Evolutionary conservation across 2,113 vertebrate genomes (phyloP).

Genomic region (Apteryx mantelli): DNA sequence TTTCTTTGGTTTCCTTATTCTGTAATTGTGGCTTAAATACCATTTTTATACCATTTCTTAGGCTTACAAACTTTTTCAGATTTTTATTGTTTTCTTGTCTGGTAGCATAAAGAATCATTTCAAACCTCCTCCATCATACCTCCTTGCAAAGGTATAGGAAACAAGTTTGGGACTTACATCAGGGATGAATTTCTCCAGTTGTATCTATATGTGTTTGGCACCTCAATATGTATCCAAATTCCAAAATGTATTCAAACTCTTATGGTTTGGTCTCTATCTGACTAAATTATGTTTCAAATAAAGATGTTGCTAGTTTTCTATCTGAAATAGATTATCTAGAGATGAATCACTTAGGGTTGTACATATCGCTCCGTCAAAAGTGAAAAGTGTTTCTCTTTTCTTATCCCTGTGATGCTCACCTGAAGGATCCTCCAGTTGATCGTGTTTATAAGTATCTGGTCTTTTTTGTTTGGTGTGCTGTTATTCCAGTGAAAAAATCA

Average conservation of each 20-base stretch:
- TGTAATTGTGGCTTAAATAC: background rate
- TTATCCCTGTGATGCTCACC: background rate
- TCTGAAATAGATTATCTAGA: constrained; percentile 49
- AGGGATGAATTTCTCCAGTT: background rate
- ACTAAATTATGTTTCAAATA: constrained; percentile 33
- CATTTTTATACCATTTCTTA: background rate
- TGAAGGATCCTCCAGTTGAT: background rate
- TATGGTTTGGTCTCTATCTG: constrained; percentile 27
- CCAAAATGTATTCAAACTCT: constrained; percentile 24
- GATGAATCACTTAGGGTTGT: constrained; percentile 1
- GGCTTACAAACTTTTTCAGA: background rate
- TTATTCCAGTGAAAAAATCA: background rate
- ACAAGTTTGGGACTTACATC: background rate
- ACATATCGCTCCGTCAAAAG: constrained; percentile 11
- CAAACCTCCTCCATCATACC: no score
- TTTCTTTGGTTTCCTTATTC: background rate
- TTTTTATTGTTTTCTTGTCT: constrained; percentile 5
- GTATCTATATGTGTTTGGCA: constrained; percentile 1
- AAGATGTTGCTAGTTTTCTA: constrained; percentile 28
- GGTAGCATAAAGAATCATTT: background rate
- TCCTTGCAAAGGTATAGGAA: background rate
- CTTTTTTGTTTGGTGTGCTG: background rate
- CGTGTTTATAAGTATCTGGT: background rate
- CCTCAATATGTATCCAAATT: constrained; percentile 28
- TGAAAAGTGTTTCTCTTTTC: background rate